Conservation (phyloP, 1,140 invertebrate genomes). For the Hylaeus volcanicus region DNA sequence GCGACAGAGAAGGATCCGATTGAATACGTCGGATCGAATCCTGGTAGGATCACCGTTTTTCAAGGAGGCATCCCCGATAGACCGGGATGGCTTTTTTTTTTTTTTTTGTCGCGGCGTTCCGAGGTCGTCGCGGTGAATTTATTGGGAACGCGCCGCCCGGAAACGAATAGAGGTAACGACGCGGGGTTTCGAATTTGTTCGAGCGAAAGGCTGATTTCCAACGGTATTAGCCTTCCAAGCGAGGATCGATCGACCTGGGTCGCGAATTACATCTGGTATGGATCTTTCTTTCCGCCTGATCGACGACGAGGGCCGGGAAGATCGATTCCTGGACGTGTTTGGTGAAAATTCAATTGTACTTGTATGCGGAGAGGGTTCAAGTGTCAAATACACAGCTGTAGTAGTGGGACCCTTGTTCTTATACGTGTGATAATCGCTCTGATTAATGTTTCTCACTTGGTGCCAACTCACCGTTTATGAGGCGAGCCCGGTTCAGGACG, state of each 20-base stretch:
- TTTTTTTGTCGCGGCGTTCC: neutral
- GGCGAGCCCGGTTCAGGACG: no score
- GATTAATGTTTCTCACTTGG: no score
- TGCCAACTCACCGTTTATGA: no score
- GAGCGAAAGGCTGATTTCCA: neutral
- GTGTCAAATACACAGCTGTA: no score
- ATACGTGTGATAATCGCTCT: no score
- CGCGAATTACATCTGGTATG: no score
- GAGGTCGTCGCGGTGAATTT: constrained; percentile 7
- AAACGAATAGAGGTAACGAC: neutral
- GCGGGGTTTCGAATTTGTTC: neutral
- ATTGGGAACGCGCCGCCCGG: neutral
- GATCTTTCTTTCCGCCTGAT: no score
- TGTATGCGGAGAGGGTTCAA: no score
- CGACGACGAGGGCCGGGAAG: no score
- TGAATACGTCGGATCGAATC: constrained; percentile 38
- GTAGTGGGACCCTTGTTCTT: no score
- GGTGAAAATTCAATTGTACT: no score
- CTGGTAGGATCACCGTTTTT: constrained; percentile 36
- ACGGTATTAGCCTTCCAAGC: neutral
- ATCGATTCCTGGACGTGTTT: no score
- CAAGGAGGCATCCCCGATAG: constrained; percentile 22
- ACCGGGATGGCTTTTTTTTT: neutral
- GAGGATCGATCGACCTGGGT: neutral
- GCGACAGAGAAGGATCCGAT: constrained; percentile 30